A percentile compares a stretch with the other conserved stretches of the same genome.
These are phyloP conservation scores for Gallinago nigripennis DNA, from an alignment of 2,797 vertebrate species.

Conservation along the genomic window DNA sequence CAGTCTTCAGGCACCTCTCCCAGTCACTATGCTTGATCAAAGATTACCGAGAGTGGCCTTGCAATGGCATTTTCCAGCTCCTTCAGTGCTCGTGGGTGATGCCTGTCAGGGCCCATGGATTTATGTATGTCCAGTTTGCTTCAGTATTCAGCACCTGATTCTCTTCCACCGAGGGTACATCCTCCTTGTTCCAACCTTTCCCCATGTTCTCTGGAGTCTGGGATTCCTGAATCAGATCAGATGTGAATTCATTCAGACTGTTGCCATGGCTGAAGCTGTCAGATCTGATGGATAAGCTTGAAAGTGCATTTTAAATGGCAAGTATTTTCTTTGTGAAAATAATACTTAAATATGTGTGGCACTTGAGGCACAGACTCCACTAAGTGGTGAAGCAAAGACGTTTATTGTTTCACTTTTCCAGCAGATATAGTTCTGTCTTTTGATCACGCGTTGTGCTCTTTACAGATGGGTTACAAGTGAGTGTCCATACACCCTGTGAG, in stretches of 20 bases:
- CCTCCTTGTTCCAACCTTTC: not conserved
- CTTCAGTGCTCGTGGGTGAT: not conserved
- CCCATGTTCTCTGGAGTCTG: accelerated
- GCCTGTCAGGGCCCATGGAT: not conserved
- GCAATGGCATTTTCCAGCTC: not conserved
- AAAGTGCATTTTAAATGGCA: not conserved
- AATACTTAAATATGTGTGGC: not conserved
- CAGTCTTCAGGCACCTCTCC: not conserved
- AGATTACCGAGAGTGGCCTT: not conserved
- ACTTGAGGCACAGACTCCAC: too few species aligned
- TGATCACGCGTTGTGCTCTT: too few species aligned
- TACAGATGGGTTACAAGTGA: too few species aligned
- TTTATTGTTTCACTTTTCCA: too few species aligned
- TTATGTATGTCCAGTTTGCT: not conserved
- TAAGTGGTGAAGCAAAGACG: too few species aligned
- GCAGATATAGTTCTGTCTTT: too few species aligned
- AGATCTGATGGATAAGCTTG: not conserved
- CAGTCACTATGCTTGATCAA: not conserved
- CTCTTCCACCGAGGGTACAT: not conserved
- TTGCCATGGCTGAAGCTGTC: not conserved
- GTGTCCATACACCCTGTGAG: too few species aligned
- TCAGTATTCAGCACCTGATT: not conserved
- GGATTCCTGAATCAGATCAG: not conserved
- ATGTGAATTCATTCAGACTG: not conserved
- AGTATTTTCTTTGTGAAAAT: not conserved